Evolutionary conservation across 2,888 invertebrate species (phyloP), one percentile per base, ranked within the genome.

Genomic region (Corythucha ciliata): DNA sequence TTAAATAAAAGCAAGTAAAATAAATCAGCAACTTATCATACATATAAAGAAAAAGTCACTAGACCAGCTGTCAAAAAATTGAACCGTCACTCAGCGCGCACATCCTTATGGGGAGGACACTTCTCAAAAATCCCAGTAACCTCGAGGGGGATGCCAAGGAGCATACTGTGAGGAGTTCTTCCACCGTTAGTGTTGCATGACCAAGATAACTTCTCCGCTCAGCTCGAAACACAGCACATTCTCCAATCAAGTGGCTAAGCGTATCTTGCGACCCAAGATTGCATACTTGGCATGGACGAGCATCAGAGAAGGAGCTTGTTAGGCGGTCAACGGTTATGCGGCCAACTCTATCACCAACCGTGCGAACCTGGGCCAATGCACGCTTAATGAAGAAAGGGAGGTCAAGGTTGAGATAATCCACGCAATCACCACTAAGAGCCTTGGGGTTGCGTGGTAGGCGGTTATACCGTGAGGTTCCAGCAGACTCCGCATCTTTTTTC

Each of bases 261-360:
- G 44, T 44, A 21, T 29, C 44, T 7, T 27, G 44, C 2, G 41
- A 41, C 2, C 25, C 41, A 14, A 41, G 41, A 14, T 41, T 41
- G 24, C 41, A 41, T 4, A 41, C 41, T 16, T 41, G 41, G 24
- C 41, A 41, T n/a, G 41, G 24, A 2, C 14, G 29, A 7, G 44
- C 18, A 20, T n/a, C 16, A 12, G 44, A 26, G n/a, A 44, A 44
- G n/a, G 8, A 18, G 29, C 21, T 26, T 3, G 18, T 44, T 6
- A 26, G 29, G 4, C 29, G 18, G 27, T 44, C 26, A 2, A 14
- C 22, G 4, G 44, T 20, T n/a, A 44, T 41, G 25, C 21, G 41
- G 41, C 29, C n/a, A 16, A 44, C 8, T 26, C 16, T 29, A 3
- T 44, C 44, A 2, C 44, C 44, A 14, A 20, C 29, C 6, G 44